These are phyloP conservation scores for Platygyra sinensis DNA, from an alignment of 64 coral and sea anemone genomes.

Conservation along the genomic window DNA sequence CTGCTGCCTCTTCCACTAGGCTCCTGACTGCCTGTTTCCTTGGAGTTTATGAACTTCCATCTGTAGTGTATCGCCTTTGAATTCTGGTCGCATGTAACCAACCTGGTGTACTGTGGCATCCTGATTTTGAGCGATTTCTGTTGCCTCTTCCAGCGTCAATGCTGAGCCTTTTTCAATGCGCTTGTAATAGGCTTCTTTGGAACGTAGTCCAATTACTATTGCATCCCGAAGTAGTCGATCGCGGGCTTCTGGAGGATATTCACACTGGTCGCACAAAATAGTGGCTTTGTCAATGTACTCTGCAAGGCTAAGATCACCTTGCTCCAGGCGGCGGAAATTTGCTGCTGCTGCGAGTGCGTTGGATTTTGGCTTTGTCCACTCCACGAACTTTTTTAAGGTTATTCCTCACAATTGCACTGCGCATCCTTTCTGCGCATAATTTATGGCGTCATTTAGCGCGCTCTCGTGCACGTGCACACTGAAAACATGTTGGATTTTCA, in stretches of 20 bases:
- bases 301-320: slow-evolving; percentile 13
- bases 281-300: slow-evolving; percentile 18
- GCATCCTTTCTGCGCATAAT: too few relatives aligned
- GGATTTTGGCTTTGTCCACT: too few relatives aligned
- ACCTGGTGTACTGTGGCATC: slow-evolving; percentile 14
- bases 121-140: slow-evolving; percentile 13
- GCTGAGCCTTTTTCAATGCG: slow-evolving; percentile 33
- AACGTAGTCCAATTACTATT: slow-evolving; percentile 8
- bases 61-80: too few relatives aligned
- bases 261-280: slow-evolving; percentile 26
- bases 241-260: slow-evolving; percentile 30
- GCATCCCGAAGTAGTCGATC: slow-evolving; percentile 15
- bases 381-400: too few relatives aligned
- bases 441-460: too few relatives aligned
- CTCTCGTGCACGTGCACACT: too few relatives aligned
- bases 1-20: background rate
- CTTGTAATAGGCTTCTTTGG: slow-evolving; percentile 23
- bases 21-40: background rate
- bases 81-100: background rate
- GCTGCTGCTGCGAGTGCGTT: background rate
- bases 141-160: slow-evolving; percentile 23
- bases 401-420: too few relatives aligned
- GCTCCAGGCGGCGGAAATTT: slow-evolving; percentile 2
- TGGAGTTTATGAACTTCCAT: slow-evolving; percentile 2
- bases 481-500: too few relatives aligned